These are phyloP conservation scores for Pediacus dermestoides DNA, from an alignment of 2,888 invertebrate species.

Conservation along the genomic window DNA sequence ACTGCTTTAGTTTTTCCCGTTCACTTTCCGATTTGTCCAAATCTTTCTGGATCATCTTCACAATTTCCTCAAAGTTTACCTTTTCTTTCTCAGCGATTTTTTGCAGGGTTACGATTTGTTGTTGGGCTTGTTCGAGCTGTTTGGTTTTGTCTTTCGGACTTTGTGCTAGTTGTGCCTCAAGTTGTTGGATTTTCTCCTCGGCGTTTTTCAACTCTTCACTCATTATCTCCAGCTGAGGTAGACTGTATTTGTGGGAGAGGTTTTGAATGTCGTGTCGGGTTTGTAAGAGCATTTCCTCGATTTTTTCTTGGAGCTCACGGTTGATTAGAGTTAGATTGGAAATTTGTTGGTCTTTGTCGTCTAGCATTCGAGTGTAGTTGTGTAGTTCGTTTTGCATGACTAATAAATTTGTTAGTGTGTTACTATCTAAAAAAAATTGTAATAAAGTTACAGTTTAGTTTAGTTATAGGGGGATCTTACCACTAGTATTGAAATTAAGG, in stretches of 20 bases:
- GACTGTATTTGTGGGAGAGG: slow-evolving; percentile 37
- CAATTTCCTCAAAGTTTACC: slow-evolving; percentile 23
- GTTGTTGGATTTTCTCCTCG: slow-evolving; percentile 29
- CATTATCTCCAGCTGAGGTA: slow-evolving; percentile 40
- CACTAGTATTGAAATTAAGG: slow-evolving; percentile 27
- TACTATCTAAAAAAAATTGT: slow-evolving; percentile 26
- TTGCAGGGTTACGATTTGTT: slow-evolving; percentile 8
- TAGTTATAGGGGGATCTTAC: too few species aligned
- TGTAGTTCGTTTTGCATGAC: slow-evolving; percentile 36
- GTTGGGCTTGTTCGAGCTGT: slow-evolving; percentile 9
- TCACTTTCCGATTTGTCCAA: slow-evolving; percentile 21
- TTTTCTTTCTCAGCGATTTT: slow-evolving; percentile 25
- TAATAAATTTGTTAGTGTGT: slow-evolving; percentile 30
- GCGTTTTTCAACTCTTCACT: slow-evolving; percentile 35
- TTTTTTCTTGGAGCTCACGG: slow-evolving; percentile 36
- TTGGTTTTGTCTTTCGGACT: slow-evolving; percentile 1
- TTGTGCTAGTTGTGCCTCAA: slow-evolving; percentile 26
- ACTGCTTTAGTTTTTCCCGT: slow-evolving; percentile 20
- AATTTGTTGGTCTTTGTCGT: slow-evolving; percentile 37
- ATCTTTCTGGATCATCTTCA: slow-evolving; percentile 25
- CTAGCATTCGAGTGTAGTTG: slow-evolving; percentile 30
- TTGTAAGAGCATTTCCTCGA: slow-evolving; percentile 38
- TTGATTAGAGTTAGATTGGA: slow-evolving; percentile 33
- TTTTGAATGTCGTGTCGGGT: slow-evolving; percentile 38
- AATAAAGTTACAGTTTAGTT: too few species aligned